Percentiles rank a stretch among this genome's conserved stretches.
Conservation (phyloP, 1,140 invertebrate species). For the Drosophila teissieri region DNA sequence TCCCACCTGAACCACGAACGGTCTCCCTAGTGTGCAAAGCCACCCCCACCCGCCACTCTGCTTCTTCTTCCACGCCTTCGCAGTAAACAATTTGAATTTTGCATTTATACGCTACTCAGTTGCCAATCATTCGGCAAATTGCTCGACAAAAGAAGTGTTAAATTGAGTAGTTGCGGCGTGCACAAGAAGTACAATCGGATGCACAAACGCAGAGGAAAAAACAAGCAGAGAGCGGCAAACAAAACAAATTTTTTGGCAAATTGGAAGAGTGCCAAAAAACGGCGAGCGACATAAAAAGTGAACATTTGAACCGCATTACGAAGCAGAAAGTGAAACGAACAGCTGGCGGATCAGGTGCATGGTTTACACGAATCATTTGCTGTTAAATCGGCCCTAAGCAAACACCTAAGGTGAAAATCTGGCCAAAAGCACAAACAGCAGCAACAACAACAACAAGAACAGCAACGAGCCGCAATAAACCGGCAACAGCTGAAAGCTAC, state of each 20-base stretch:
- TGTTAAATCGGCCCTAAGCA: slow-evolving; percentile 32
- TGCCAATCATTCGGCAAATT: slow-evolving; percentile 26
- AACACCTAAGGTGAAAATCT: slow-evolving; percentile 8
- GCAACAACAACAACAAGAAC: slow-evolving; percentile 16
- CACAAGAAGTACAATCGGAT: background rate
- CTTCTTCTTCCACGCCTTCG: slow-evolving; percentile 7
- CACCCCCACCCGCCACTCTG: background rate
- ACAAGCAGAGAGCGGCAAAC: slow-evolving; percentile 13
- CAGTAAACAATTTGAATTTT: slow-evolving; percentile 50
- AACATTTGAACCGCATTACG: slow-evolving; percentile 29
- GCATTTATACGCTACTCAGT: slow-evolving; percentile 25
- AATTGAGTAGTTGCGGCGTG: slow-evolving; percentile 23
- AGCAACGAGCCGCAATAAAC: slow-evolving; percentile 23
- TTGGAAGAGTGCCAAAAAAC: slow-evolving; percentile 42
- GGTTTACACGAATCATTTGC: slow-evolving; percentile 1
- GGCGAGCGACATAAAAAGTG: slow-evolving; percentile 6
- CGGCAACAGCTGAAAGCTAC: slow-evolving; percentile 34
- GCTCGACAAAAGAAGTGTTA: slow-evolving; percentile 22
- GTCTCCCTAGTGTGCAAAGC: slow-evolving; percentile 5
- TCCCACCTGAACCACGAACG: background rate
- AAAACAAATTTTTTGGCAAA: slow-evolving; percentile 20
- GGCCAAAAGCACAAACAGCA: slow-evolving; percentile 1
- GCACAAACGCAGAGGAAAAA: background rate
- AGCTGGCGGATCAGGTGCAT: slow-evolving; percentile 26
- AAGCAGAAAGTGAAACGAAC: slow-evolving; percentile 24